Evolutionary conservation across 64 coral and sea anemone genomes (phyloP).

Genomic region (Exaiptasia diaphana): DNA sequence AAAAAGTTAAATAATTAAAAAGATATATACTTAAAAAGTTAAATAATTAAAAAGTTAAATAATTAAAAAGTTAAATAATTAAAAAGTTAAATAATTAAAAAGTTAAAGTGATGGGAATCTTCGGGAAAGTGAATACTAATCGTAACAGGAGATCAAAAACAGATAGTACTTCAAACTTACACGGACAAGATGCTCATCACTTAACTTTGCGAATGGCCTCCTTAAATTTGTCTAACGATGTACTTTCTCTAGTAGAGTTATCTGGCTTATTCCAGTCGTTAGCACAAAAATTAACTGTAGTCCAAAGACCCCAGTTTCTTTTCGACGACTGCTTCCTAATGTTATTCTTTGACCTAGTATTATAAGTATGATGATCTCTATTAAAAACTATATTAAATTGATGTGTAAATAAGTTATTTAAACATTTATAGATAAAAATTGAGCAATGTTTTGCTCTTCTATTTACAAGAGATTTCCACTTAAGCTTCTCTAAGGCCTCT

Average conservation of each 20-base stretch:
- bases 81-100: not conserved
- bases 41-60: not conserved
- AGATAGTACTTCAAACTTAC: not conserved
- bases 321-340: not conserved
- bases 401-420: conserved; percentile 51
- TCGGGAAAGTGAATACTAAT: not conserved
- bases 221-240: not conserved
- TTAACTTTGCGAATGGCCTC: not conserved
- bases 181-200: not conserved
- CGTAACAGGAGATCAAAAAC: not conserved
- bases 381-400: not conserved
- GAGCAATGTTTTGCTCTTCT: conserved; percentile 22
- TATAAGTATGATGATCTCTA: not conserved
- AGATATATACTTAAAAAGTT: too few relatives aligned
- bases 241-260: not conserved
- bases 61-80: not conserved
- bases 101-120: not conserved
- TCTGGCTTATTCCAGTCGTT: not conserved
- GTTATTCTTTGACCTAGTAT: not conserved
- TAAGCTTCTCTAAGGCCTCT: not conserved
- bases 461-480: conserved; percentile 10
- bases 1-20: not conserved
- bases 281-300: not conserved
- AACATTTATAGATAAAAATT: conserved; percentile 43
- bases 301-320: not conserved